Base-by-base conservation (phyloP, 2,888 invertebrate species). In the Tenodera sinensis region DNA sequence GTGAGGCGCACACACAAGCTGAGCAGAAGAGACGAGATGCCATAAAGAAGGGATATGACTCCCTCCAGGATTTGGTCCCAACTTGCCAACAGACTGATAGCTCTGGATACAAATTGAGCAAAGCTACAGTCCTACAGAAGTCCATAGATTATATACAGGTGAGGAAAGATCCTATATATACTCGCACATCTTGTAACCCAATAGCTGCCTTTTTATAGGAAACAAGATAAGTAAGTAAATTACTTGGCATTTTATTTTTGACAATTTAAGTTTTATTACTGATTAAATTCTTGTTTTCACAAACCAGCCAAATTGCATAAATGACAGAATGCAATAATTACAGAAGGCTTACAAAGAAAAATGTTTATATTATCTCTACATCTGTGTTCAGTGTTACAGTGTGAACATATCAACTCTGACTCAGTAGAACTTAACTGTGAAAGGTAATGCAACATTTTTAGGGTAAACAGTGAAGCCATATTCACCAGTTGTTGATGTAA, bases 21-120 rank as follows among this genome's bases (percentile, higher is more conserved):
- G 99, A 99, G 93, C 99, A 99, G 93, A 99, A 99, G 93, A 95
- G 99, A 91, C 95, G 99, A 92, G 99, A 99, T 95, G 98, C 99
- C 2, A 99, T 99, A 90, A 99, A 99, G 93, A 98, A 98, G 93
- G 99, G 99, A 0, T 99, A 99, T 93, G 98, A 99, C 93, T 97
- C 97, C 3, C 94, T 99, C 28, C 98, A 98, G 93, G 97, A 97
- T 92, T 94, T 99, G 91, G 98, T 99, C 20, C 99, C 99, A 0
- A 98, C 97, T 88, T 99, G 99, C 92, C 98, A 98, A 93, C 97
- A 98, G 92, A 97, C 97, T 83, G 99, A 99, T 93, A 95, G 98
- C 42, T 97, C 97, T 28, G 97, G 98, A 34, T 98, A 98, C 93
- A 99, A 99, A 93, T 95, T 98, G 82, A 99, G 99, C 93, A 99